Base-by-base conservation (phyloP, 2,797 vertebrate genomes). In the Carapus acus region DNA sequence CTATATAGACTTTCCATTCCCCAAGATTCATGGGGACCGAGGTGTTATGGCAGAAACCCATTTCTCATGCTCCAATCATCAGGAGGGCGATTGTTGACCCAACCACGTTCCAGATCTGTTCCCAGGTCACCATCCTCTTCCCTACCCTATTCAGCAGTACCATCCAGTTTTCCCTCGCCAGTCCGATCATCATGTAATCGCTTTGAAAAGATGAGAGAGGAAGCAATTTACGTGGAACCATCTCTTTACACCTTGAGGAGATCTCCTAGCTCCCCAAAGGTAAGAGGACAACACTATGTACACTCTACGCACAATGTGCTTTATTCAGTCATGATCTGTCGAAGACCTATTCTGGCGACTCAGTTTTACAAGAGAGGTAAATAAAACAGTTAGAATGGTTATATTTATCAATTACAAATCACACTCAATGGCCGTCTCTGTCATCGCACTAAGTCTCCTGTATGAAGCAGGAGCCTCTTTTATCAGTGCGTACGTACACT, bases 191-290 rank as follows among this genome's bases (percentile, higher is more conserved):
- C 91, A 23, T 94, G 92, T 1, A 49, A 86, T 33, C 88, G 88
- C 22, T 93, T 94, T 1, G 91, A 96, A 23, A 86, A 88, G 0
- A 75, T 87, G 29, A 85, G 88, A 31, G 90, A 91, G 0, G 93
- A 96, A 0, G 82, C 90, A 36, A 80, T 92, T 43, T 94, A 94
- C 0, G 88, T 87, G 0, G 92, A 96, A 53, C 91, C 92, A 0
- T 71, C 90, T 0, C 43, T 89, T 47, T 93, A 95, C 13, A 70
- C 90, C 54, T 86, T 96, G 80, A 88, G 94, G 58, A 67, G 94
- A 16, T 96, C 94, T 13, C 75, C 94, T 73, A 96, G 95, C 74
- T 94, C 94, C 21, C 92, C 93, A 13, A 98, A 97, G 91, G 95
- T 96, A 45, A 80, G 64, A 18, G 1, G 0, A 36, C n/a, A n/a